phyloP scores from a whole-genome alignment of 2,888 invertebrate genomes.

The Zeuzera pyrina region DNA sequence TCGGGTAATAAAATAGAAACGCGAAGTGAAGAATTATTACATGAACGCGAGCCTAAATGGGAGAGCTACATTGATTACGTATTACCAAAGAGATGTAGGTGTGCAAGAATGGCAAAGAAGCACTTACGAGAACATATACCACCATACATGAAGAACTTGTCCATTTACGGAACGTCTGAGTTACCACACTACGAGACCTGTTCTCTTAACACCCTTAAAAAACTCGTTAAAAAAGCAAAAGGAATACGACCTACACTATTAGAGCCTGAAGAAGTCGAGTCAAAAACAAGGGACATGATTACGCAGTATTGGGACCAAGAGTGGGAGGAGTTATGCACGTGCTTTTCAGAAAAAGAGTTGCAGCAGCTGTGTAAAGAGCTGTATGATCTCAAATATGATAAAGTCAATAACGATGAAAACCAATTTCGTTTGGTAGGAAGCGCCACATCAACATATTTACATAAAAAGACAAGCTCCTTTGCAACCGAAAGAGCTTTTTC shows the following conservation, averaged over 20 bases:
- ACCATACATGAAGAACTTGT: conserved; percentile 47
- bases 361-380: conserved; percentile 16
- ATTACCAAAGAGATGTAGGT: conserved; percentile 33
- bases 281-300: conserved; percentile 30
- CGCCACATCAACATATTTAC: conserved; percentile 22
- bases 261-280: conserved; percentile 14
- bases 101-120: conserved; percentile 42
- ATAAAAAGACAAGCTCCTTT: conserved; percentile 24
- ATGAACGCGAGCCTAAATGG: conserved; percentile 49
- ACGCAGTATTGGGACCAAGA: conserved; percentile 43
- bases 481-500: conserved; percentile 33
- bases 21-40: conserved; percentile 27
- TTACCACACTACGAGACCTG: conserved; percentile 46
- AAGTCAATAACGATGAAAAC: conserved; percentile 8
- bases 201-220: conserved; percentile 28
- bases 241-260: conserved; percentile 17
- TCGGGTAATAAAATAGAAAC: conserved; percentile 29
- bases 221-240: conserved; percentile 33
- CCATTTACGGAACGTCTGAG: conserved; percentile 31
- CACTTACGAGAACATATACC: conserved; percentile 46
- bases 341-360: conserved; percentile 40
- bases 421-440: conserved; percentile 24
- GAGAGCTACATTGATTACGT: conserved; percentile 41
- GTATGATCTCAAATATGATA: conserved; percentile 4
- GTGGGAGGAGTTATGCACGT: conserved; percentile 41